Evolutionary conservation across 2,797 vertebrate genomes (phyloP).

Genomic region (Scolopax bukidnonensis): DNA sequence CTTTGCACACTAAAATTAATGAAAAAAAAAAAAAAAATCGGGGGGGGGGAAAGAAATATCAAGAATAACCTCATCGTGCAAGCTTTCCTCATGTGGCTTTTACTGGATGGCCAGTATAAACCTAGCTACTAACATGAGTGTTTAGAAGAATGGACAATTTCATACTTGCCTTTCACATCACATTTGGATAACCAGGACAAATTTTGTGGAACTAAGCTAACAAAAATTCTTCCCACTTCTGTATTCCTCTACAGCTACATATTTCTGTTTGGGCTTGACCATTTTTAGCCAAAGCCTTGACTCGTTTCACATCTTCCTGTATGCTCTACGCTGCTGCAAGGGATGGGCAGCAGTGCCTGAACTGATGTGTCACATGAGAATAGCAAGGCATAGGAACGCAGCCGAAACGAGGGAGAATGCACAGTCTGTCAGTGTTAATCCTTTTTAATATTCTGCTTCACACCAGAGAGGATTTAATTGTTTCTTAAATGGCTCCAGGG

Average conservation of each 20-base stretch:
- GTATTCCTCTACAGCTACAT: not conserved
- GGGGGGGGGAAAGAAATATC: not conserved
- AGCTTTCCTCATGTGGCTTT: not conserved
- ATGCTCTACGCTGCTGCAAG: not conserved
- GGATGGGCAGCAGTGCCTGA: not conserved
- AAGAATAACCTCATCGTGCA: not conserved
- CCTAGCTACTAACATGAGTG: fast-evolving
- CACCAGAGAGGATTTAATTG: slow-evolving; percentile 49
- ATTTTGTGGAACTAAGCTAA: not conserved
- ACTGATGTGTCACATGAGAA: not conserved
- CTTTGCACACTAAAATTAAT: not conserved
- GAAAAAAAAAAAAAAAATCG: not conserved
- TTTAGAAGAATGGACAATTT: not conserved
- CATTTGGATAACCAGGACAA: not conserved
- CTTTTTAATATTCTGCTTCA: slow-evolving; percentile 21
- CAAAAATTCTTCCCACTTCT: not conserved
- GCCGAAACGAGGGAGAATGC: not conserved
- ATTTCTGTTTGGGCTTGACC: not conserved
- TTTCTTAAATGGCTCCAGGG: slow-evolving; percentile 7
- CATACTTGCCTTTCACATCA: not conserved
- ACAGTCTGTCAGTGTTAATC: not conserved
- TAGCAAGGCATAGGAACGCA: not conserved
- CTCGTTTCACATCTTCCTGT: not conserved
- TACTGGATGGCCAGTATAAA: not conserved
- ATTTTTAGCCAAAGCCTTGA: not conserved